phyloP scores from a whole-genome alignment of 2,797 vertebrate genomes.

The Gymnopithys bicolor region DNA sequence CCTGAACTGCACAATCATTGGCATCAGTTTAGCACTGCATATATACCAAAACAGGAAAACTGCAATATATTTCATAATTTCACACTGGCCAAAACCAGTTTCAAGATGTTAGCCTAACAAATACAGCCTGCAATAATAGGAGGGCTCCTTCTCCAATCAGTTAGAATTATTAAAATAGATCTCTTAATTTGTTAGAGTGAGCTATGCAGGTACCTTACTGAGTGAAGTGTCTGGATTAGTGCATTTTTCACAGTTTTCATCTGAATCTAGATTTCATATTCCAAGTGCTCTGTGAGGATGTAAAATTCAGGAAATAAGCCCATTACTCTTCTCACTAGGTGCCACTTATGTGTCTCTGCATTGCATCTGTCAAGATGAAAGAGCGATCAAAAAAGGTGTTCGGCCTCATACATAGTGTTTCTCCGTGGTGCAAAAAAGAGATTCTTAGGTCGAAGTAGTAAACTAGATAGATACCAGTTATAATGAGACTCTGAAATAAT shows the following conservation, averaged over 20 bases:
- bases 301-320: slow-evolving; percentile 61
- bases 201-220: background rate
- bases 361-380: slow-evolving; percentile 51
- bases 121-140: background rate
- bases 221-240: slow-evolving; percentile 45
- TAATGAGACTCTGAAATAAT: background rate
- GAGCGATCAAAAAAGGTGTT: background rate
- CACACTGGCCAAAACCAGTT: background rate
- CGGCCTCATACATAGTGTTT: background rate
- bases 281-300: slow-evolving; percentile 35
- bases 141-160: background rate
- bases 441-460: background rate
- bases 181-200: background rate
- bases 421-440: background rate
- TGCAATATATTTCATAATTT: background rate
- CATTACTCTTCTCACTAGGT: slow-evolving; percentile 59
- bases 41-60: background rate
- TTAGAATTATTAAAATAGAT: background rate
- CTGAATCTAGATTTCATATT: slow-evolving; percentile 51
- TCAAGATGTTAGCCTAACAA: background rate
- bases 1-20: background rate
- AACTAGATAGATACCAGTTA: background rate
- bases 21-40: background rate
- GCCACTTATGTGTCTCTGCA: slow-evolving; percentile 27
- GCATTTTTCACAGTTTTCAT: slow-evolving; percentile 61